Evolutionary conservation across 2,797 vertebrate genomes (phyloP).

Genomic region (Phalloptychus januarius): DNA sequence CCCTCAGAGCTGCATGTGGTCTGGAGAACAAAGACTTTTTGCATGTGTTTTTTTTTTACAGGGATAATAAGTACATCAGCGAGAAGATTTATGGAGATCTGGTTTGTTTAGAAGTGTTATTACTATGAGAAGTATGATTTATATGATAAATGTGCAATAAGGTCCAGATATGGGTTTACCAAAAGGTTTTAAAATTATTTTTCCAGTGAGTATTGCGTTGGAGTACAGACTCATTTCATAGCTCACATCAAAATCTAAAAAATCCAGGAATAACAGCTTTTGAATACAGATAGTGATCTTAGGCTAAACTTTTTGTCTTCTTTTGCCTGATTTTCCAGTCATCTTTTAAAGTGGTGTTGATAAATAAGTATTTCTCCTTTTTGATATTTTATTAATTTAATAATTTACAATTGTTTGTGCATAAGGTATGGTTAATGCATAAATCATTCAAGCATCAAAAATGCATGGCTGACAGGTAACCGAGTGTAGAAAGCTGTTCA

Average conservation of each 20-base stretch:
- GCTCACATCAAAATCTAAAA: not conserved
- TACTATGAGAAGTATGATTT: not conserved
- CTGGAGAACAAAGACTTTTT: constrained; percentile 26
- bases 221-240: not conserved
- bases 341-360: not conserved
- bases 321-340: not conserved
- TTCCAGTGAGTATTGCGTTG: not conserved
- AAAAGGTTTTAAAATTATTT: not conserved
- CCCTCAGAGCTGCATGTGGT: constrained; percentile 23
- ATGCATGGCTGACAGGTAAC: not conserved
- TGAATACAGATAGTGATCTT: not conserved
- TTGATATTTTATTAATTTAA: not conserved
- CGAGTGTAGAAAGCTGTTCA: not conserved
- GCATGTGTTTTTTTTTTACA: constrained; percentile 8
- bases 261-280: not conserved
- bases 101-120: not conserved
- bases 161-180: not conserved
- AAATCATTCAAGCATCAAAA: not conserved
- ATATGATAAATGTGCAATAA: not conserved
- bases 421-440: not conserved
- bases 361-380: not conserved
- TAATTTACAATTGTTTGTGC: not conserved
- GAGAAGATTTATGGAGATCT: not conserved
- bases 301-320: not conserved
- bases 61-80: not conserved